A percentile compares a stretch with the other conserved stretches of the same genome.
Evolutionary conservation across 2,797 vertebrate genomes (phyloP).

Genomic region (Corythornis leucogaster): DNA sequence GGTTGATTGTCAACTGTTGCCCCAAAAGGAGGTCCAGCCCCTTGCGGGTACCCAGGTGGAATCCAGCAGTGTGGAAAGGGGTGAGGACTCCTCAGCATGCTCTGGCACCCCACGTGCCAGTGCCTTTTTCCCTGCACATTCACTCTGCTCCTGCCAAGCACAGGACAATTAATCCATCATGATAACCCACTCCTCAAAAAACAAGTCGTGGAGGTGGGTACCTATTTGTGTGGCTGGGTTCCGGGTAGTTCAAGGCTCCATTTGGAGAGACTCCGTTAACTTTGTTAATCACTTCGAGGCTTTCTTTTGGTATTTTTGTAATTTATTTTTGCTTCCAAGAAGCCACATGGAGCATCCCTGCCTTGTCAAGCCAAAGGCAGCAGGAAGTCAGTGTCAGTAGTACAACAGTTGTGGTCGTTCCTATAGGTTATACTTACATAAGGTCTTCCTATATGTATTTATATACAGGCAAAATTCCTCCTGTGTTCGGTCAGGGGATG

Average conservation of each 20-base stretch:
- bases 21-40: neutral
- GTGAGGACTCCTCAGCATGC: neutral
- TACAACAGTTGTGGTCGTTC: neutral
- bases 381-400: neutral
- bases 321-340: neutral
- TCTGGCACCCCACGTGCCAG: neutral
- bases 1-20: neutral
- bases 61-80: neutral
- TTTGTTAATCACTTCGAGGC: neutral
- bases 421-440: neutral
- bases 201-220: neutral
- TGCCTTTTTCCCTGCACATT: neutral
- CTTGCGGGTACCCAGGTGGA: neutral
- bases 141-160: neutral
- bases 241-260: neutral
- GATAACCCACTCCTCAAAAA: neutral
- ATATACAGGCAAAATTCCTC: neutral
- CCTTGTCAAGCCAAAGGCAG: neutral
- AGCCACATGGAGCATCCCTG: neutral
- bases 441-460: neutral
- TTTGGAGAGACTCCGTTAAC: neutral
- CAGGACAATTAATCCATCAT: neutral
- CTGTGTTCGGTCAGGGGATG: neutral
- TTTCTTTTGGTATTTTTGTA: neutral
- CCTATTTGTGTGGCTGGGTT: neutral